A percentile compares a stretch with the other conserved stretches of the same genome.
Evolutionary conservation across 2,888 invertebrate genomes (phyloP).

Genomic region (Cryptocephalus moraei): DNA sequence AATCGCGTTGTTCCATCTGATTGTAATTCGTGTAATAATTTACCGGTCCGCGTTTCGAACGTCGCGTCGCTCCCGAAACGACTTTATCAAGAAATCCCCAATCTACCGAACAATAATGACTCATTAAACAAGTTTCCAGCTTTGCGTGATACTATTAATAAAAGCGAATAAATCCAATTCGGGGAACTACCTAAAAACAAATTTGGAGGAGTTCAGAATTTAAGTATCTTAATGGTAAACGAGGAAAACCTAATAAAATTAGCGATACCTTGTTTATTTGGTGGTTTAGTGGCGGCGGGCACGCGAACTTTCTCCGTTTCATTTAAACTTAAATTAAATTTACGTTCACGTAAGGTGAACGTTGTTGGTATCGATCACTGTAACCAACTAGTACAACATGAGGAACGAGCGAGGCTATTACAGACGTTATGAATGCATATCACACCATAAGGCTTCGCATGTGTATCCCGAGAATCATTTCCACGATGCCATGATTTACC

Average conservation of each 20-base stretch:
- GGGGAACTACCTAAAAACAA: constrained; percentile 15
- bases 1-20: no score
- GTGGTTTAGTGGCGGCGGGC: constrained; percentile 13
- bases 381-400: constrained; percentile 10
- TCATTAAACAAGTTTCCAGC: neutral
- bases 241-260: constrained; percentile 24
- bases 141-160: constrained; percentile 17
- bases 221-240: constrained; percentile 22
- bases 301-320: constrained; percentile 18
- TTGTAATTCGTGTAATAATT: no score
- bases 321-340: constrained; percentile 24
- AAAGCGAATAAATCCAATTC: constrained; percentile 18
- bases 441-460: constrained; percentile 1
- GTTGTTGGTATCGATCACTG: constrained; percentile 11
- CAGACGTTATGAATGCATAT: neutral
- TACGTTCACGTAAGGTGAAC: constrained; percentile 10
- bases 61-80: no score
- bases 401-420: constrained; percentile 5
- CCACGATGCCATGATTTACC: neutral
- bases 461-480: constrained; percentile 1
- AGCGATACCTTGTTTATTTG: constrained; percentile 19
- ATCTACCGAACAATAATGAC: neutral
- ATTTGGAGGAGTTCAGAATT: constrained; percentile 20
- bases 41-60: no score
- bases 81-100: neutral